Evolutionary conservation across 1,140 invertebrate species (phyloP).

Genomic region (Lutraria rhynchaena): DNA sequence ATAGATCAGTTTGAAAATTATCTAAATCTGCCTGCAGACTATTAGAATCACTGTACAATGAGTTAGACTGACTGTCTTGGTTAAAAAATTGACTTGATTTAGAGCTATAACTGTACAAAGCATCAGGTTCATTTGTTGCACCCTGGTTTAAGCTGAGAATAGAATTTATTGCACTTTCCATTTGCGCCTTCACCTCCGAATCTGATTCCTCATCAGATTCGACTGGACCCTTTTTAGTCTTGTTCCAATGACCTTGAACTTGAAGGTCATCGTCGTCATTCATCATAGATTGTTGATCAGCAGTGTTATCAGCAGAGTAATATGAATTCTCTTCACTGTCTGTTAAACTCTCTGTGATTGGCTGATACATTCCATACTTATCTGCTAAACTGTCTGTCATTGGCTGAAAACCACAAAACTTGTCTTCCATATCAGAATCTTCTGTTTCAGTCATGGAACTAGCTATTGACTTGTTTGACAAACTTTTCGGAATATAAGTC

Average conservation of each 20-base stretch:
- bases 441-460: neutral
- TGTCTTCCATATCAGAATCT: constrained; percentile 14
- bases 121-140: constrained; percentile 17
- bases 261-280: constrained; percentile 11
- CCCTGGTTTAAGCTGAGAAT: constrained; percentile 70
- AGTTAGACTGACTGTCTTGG: constrained; percentile 25
- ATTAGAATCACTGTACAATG: constrained; percentile 21
- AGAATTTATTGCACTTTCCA: constrained; percentile 77
- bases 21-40: constrained; percentile 7
- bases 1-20: constrained; percentile 21
- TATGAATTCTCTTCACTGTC: constrained; percentile 58
- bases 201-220: constrained; percentile 59
- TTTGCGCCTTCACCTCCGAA: constrained; percentile 70
- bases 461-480: constrained; percentile 19
- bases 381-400: constrained; percentile 55
- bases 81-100: constrained; percentile 37
- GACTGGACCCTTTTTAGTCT: neutral
- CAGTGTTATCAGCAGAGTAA: constrained; percentile 43
- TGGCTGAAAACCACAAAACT: constrained; percentile 45
- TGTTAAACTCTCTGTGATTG: constrained; percentile 56
- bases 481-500: constrained; percentile 23
- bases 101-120: constrained; percentile 8
- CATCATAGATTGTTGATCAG: constrained; percentile 12
- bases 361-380: constrained; percentile 50
- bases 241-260: constrained; percentile 16